Evolutionary conservation across 2,888 invertebrate genomes (phyloP).

Genomic region (Colletes collaris): DNA sequence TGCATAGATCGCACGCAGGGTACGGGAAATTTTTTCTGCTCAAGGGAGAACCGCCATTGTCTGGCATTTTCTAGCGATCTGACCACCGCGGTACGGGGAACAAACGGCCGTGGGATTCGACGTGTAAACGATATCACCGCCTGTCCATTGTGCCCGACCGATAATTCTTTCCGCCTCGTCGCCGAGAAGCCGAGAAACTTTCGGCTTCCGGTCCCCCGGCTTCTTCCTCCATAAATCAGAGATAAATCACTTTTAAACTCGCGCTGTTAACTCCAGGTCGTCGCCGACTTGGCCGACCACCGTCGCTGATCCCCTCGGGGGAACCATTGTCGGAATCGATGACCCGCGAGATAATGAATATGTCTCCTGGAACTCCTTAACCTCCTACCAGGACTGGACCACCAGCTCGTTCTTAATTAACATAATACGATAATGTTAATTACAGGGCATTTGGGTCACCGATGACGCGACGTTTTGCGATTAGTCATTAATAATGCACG

Average conservation of each 20-base stretch:
- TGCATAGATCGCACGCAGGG: constrained; percentile 22
- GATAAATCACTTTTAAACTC: constrained; percentile 82
- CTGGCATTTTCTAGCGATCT: constrained; percentile 24
- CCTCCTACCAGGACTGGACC: constrained; percentile 15
- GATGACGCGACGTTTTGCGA: constrained; percentile 30
- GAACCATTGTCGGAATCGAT: constrained; percentile 73
- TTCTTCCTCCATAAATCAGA: constrained; percentile 79
- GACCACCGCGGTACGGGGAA: constrained; percentile 18
- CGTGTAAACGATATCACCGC: constrained; percentile 77
- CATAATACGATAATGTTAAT: constrained; percentile 51
- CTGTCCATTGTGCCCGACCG: constrained; percentile 74
- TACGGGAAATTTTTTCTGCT: constrained; percentile 24
- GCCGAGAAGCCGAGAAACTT: constrained; percentile 77
- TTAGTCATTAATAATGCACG: constrained; percentile 42
- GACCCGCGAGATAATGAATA: constrained; percentile 78
- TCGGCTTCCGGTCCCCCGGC: constrained; percentile 59
- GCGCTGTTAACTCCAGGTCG: constrained; percentile 80
- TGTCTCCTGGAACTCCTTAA: constrained; percentile 59
- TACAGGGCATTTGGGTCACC: constrained; percentile 32
- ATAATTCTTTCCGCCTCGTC: constrained; percentile 78
- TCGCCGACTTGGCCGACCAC: constrained; percentile 64
- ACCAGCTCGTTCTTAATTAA: constrained; percentile 58
- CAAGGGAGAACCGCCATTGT: constrained; percentile 21
- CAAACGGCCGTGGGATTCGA: constrained; percentile 68
- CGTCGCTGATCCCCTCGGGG: constrained; percentile 49